Evolutionary conservation across 2,888 invertebrate species (phyloP).

Genomic region (Reticulitermes lucifugus): DNA sequence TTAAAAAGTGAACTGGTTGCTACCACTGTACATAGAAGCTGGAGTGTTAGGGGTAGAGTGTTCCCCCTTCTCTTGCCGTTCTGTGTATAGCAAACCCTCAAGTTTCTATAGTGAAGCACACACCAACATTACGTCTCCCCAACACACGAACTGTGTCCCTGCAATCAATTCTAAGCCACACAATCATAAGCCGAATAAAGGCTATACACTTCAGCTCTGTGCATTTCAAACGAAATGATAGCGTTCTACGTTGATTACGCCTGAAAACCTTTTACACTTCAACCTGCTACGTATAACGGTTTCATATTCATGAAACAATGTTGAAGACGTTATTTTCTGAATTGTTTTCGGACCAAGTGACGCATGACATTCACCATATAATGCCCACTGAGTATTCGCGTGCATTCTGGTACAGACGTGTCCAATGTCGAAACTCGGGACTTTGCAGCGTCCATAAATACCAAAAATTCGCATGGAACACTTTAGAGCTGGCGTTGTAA

Average conservation of each 20-base stretch:
- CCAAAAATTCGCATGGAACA: too few relatives aligned
- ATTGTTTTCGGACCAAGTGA: background rate
- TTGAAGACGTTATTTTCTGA: background rate
- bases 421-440: too few relatives aligned
- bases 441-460: too few relatives aligned
- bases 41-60: constrained; percentile 10
- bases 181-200: constrained; percentile 2
- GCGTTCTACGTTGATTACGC: background rate
- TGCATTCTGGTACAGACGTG: too few relatives aligned
- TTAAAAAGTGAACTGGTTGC: background rate
- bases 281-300: background rate
- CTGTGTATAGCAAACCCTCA: background rate
- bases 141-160: background rate
- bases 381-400: too few relatives aligned
- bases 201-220: background rate
- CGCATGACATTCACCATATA: too few relatives aligned
- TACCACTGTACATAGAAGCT: background rate
- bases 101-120: background rate
- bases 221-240: background rate
- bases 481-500: too few relatives aligned
- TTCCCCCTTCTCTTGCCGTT: background rate
- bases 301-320: background rate
- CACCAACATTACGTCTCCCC: background rate
- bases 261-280: background rate
- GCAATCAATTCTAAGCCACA: constrained; percentile 32